Evolutionary conservation across 2,888 invertebrate genomes (phyloP).

Genomic region (Phaonia tiefii): DNA sequence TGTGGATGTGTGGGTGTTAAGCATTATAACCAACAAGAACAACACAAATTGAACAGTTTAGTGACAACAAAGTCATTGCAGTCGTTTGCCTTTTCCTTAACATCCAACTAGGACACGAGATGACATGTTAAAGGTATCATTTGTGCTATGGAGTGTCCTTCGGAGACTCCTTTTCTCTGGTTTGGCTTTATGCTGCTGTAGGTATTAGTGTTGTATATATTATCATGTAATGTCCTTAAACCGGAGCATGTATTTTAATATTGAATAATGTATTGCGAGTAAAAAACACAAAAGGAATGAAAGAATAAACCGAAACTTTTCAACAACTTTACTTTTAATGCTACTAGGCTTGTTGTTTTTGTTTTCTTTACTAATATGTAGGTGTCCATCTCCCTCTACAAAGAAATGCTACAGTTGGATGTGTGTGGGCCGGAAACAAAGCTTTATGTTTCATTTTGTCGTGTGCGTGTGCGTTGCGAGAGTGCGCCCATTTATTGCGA

Average conservation of each 20-base stretch:
- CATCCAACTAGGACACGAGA: not conserved
- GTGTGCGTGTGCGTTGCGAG: too few relatives aligned
- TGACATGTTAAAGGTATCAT: constrained; percentile 15
- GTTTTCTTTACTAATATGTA: constrained; percentile 18
- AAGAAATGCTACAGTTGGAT: not conserved
- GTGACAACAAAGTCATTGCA: constrained; percentile 46
- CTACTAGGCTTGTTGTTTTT: too few relatives aligned
- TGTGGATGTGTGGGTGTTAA: constrained; percentile 10
- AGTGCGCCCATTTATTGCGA: constrained; percentile 39
- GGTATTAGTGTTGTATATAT: constrained; percentile 35
- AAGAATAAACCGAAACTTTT: constrained; percentile 17
- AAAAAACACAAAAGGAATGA: constrained; percentile 6
- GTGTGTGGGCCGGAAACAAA: constrained; percentile 26
- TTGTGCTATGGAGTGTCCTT: constrained; percentile 19
- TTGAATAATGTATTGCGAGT: constrained; percentile 43
- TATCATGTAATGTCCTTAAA: constrained; percentile 51
- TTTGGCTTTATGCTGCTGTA: too few relatives aligned
- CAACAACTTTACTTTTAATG: constrained; percentile 13
- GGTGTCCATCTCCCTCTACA: not conserved
- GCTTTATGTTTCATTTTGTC: constrained; percentile 24
- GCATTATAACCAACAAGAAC: constrained; percentile 39
- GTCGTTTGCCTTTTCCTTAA: not conserved
- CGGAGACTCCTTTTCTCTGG: constrained; percentile 23
- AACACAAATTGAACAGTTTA: constrained; percentile 61
- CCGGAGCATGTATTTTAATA: constrained; percentile 31